These are phyloP conservation scores for Tipula unca DNA, from an alignment of 2,888 invertebrate species.

Conservation along the genomic window DNA sequence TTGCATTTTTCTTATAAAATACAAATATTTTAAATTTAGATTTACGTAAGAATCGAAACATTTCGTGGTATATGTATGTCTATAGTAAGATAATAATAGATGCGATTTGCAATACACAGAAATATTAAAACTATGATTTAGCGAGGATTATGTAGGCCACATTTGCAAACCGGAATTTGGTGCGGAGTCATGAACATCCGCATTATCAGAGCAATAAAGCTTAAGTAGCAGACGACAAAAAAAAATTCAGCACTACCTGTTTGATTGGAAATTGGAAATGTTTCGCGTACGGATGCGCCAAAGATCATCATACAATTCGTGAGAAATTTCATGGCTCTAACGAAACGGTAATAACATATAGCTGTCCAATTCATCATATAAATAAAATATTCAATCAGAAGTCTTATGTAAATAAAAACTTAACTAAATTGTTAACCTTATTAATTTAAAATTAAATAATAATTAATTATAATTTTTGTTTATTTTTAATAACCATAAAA, in stretches of 20 bases:
- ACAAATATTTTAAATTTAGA: not conserved
- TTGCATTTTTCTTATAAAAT: not conserved
- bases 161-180: too few relatives aligned
- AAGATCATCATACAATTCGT: not conserved
- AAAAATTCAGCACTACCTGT: too few relatives aligned
- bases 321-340: not conserved
- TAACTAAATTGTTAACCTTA: not conserved
- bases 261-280: too few relatives aligned
- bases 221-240: too few relatives aligned
- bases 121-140: too few relatives aligned
- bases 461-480: not conserved
- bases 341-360: not conserved
- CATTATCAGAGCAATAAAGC: too few relatives aligned
- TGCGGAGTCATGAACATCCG: too few relatives aligned
- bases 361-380: not conserved
- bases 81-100: too few relatives aligned
- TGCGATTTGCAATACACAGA: too few relatives aligned
- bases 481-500: not conserved
- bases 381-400: not conserved
- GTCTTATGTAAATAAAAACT: not conserved
- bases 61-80: too few relatives aligned
- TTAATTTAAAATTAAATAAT: not conserved
- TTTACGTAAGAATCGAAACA: not conserved
- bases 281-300: too few relatives aligned
- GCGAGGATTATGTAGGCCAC: too few relatives aligned